Conservation (phyloP, 2,797 vertebrate species). For the Coranthus polyacanthus region DNA sequence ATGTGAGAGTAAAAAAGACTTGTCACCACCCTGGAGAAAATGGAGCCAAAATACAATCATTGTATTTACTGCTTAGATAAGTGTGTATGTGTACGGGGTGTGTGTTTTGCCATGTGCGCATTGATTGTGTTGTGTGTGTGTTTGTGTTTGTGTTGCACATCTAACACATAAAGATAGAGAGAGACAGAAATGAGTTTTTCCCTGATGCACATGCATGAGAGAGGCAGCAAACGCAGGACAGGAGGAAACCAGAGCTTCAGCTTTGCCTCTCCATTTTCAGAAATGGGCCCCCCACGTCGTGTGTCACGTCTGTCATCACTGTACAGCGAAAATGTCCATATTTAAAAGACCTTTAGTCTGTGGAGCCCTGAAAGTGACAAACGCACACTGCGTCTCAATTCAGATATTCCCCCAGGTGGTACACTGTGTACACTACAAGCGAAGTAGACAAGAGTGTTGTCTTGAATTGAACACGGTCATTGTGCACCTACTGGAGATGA, state of each 20-base stretch:
- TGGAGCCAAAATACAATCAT: conserved; percentile 69
- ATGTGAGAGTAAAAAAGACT: conserved; percentile 73
- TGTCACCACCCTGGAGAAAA: conserved; percentile 73
- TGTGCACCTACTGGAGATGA: too few species aligned
- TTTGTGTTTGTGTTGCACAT: conserved; percentile 49
- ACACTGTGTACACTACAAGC: too few species aligned
- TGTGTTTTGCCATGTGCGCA: conserved; percentile 24
- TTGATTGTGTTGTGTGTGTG: conserved; percentile 16
- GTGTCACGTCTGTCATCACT: conserved; percentile 26
- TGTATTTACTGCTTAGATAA: conserved; percentile 62
- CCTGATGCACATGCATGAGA: conserved; percentile 41
- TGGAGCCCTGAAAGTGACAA: not conserved
- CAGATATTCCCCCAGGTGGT: too few species aligned
- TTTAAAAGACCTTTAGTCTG: conserved; percentile 15
- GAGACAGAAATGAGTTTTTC: conserved; percentile 56
- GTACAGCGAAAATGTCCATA: conserved; percentile 12
- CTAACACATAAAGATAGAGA: conserved; percentile 34
- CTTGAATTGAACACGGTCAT: too few species aligned
- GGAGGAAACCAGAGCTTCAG: conserved; percentile 20
- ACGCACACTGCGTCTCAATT: not conserved
- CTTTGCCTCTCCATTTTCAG: too few species aligned
- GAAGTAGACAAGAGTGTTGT: too few species aligned
- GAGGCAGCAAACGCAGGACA: conserved; percentile 31
- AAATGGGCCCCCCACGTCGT: conserved; percentile 27
- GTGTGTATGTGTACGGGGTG: conserved; percentile 32